Percentiles rank a stretch among this genome's conserved stretches.
phyloP scores from a whole-genome alignment of 2,888 invertebrate genomes.

The Diaperis boleti region DNA sequence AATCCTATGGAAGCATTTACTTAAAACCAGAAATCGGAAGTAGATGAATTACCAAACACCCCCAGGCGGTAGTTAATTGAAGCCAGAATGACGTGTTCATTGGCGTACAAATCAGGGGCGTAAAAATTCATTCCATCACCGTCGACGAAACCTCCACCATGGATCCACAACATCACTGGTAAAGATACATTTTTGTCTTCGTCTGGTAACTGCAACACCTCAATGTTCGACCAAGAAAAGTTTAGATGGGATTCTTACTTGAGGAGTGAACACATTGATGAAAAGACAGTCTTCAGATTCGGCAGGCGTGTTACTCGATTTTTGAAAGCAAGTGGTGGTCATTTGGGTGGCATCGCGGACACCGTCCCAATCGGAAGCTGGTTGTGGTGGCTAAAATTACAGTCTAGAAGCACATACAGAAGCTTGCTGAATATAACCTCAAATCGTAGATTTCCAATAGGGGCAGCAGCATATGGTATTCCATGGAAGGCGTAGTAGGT shows the following conservation, averaged over 20 bases:
- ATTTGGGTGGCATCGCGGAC: background rate
- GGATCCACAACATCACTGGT: conserved; percentile 8
- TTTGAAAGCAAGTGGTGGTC: background rate
- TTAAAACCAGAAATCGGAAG: no score
- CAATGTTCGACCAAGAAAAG: background rate
- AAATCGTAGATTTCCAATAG: conserved; percentile 3
- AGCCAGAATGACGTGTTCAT: conserved; percentile 74
- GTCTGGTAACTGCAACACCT: background rate
- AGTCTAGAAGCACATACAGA: background rate
- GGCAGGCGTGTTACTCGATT: background rate
- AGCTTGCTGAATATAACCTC: background rate
- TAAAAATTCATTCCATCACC: background rate
- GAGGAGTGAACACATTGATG: conserved; percentile 6
- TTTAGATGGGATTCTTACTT: background rate
- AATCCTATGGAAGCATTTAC: conserved; percentile 71
- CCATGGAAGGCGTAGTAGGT: background rate
- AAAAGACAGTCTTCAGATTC: conserved; percentile 16
- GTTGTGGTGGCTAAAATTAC: background rate
- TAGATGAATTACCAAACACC: conserved; percentile 69
- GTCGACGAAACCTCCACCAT: conserved; percentile 11
- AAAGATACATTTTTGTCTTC: background rate
- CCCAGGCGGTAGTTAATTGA: conserved; percentile 79
- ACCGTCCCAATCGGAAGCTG: background rate
- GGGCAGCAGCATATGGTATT: conserved; percentile 13
- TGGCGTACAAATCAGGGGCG: conserved; percentile 67